phyloP scores from a whole-genome alignment of 2,113 vertebrate genomes.

The Mormyrus lacerda region DNA sequence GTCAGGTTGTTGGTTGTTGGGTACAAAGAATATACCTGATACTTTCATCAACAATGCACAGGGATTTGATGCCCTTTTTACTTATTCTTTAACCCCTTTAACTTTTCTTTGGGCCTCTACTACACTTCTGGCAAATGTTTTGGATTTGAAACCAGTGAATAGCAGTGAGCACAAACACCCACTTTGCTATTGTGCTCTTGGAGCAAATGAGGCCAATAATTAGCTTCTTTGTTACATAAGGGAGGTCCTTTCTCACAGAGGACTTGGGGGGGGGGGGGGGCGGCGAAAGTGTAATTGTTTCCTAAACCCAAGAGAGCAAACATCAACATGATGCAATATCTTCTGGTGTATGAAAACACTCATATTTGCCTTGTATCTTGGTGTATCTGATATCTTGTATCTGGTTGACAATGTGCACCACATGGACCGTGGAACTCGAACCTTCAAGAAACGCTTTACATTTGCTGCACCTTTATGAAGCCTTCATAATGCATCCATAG shows the following conservation, averaged over 20 bases:
- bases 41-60: background rate
- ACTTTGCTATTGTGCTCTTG: background rate
- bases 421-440: background rate
- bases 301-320: background rate
- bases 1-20: background rate
- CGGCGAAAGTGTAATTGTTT: background rate
- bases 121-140: background rate
- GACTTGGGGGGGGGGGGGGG: background rate
- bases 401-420: background rate
- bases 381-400: too few species aligned
- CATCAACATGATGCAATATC: background rate
- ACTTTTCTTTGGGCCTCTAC: background rate
- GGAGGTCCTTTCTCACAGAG: background rate
- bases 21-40: background rate
- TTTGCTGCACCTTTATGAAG: background rate
- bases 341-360: background rate
- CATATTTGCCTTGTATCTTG: background rate
- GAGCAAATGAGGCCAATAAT: background rate
- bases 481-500: background rate
- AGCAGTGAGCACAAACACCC: background rate
- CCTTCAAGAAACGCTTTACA: background rate
- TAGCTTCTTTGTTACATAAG: background rate
- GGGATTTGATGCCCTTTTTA: background rate
- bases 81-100: background rate
- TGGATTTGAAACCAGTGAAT: background rate